Evolutionary conservation across 2,888 invertebrate genomes (phyloP).

Genomic region (Odontocerum albicorne): DNA sequence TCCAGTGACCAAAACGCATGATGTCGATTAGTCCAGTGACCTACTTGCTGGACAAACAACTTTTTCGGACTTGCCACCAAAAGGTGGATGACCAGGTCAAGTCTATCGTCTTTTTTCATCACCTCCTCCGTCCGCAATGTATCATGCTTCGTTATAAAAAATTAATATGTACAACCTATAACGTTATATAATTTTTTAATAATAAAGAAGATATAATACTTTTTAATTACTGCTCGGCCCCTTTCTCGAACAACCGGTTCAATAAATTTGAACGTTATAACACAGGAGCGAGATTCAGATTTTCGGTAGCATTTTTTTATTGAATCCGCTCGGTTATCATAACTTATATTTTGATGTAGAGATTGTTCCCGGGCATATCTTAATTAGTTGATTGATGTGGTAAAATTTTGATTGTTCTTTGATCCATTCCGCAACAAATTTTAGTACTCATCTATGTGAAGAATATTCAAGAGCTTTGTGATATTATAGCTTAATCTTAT

Average conservation of each 20-base stretch:
- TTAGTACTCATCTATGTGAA: no score
- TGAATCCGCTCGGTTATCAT: no score
- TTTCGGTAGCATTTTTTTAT: background rate
- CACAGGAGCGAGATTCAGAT: background rate
- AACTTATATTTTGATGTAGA: no score
- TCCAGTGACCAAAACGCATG: no score
- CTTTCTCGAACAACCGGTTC: slow-evolving; percentile 13
- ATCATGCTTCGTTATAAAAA: slow-evolving; percentile 14
- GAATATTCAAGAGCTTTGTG: no score
- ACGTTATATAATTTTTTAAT: slow-evolving; percentile 16
- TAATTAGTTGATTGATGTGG: no score
- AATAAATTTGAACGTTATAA: slow-evolving; percentile 17
- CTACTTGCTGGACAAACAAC: no score
- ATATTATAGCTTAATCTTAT: no score
- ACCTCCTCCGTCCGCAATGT: slow-evolving; percentile 3
- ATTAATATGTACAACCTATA: slow-evolving; percentile 6
- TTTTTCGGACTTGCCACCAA: background rate
- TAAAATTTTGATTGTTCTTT: no score
- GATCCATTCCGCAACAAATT: no score
- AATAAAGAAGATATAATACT: slow-evolving; percentile 25
- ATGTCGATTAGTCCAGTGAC: no score
- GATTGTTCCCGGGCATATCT: no score
- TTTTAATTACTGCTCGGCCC: slow-evolving; percentile 29
- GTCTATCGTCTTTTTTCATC: slow-evolving; percentile 17
- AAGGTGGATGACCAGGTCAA: slow-evolving; percentile 13